Conservation (phyloP, 2,113 vertebrate genomes). For the Corythoichthys intestinalis region DNA sequence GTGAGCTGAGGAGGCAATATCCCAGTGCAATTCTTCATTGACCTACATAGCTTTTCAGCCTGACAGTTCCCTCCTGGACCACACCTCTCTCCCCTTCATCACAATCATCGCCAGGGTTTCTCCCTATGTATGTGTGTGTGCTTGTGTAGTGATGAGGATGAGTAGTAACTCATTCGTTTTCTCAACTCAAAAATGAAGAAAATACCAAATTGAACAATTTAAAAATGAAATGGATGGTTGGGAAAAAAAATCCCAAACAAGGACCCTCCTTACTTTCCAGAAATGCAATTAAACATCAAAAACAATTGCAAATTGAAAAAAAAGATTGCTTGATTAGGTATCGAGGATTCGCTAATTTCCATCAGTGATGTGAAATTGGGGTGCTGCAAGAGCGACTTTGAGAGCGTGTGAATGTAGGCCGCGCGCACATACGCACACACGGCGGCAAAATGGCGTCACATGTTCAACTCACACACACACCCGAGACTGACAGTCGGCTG, state of each 20-base stretch:
- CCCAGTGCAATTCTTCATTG: constrained; percentile 66
- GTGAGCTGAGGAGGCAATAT: constrained; percentile 68
- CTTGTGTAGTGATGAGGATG: constrained; percentile 63
- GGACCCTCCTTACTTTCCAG: constrained; percentile 30
- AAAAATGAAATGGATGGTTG: neutral
- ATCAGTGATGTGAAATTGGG: constrained; percentile 62
- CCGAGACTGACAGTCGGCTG: constrained; percentile 59
- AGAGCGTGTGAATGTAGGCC: constrained; percentile 8
- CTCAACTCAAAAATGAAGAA: constrained; percentile 27
- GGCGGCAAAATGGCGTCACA: constrained; percentile 47
- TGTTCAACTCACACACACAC: constrained; percentile 36
- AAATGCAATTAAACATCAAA: constrained; percentile 60
- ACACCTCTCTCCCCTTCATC: constrained; percentile 19
- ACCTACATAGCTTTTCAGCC: constrained; percentile 70
- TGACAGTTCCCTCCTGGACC: constrained; percentile 47
- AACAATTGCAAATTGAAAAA: constrained; percentile 51
- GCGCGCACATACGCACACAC: constrained; percentile 15
- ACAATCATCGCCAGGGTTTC: constrained; percentile 51
- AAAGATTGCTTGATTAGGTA: constrained; percentile 59
- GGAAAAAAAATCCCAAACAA: constrained; percentile 4
- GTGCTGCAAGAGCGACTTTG: constrained; percentile 37
- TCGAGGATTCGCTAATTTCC: constrained; percentile 59
- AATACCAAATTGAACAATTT: constrained; percentile 10
- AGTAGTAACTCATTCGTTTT: constrained; percentile 56
- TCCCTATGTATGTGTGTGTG: constrained; percentile 47